phyloP scores from a whole-genome alignment of 2,888 invertebrate genomes.

The Yponomeuta malinellus region DNA sequence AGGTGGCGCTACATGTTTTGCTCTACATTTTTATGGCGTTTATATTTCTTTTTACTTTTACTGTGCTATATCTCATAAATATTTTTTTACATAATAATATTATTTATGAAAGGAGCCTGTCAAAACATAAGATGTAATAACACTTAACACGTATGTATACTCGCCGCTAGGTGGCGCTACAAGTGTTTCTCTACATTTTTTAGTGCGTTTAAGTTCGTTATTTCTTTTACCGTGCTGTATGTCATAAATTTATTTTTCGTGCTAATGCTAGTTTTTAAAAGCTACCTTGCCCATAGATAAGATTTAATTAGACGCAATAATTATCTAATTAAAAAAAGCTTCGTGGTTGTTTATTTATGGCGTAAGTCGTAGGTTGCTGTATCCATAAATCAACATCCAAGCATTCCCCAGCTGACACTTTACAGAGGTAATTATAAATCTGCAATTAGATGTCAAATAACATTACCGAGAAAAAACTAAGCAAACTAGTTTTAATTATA shows the following conservation, averaged over 20 bases:
- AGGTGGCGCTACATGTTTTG: constrained; percentile 44
- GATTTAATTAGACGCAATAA: background rate
- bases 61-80: background rate
- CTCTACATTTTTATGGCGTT: constrained; percentile 8
- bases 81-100: background rate
- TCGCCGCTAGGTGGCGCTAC: constrained; percentile 31
- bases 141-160: background rate
- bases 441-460: constrained; percentile 5
- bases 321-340: background rate
- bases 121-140: background rate
- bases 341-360: background rate
- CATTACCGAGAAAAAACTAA: background rate
- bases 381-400: background rate
- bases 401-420: constrained; percentile 2
- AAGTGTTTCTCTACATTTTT: constrained; percentile 8
- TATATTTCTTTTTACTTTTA: constrained; percentile 3
- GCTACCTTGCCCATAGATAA: background rate
- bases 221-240: background rate
- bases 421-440: constrained; percentile 7
- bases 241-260: background rate
- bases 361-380: background rate
- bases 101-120: background rate
- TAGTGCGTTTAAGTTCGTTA: constrained; percentile 10
- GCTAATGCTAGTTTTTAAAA: background rate
- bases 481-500: constrained; percentile 20